Percentiles rank a stretch among this genome's conserved stretches.
phyloP scores from a whole-genome alignment of 1,140 invertebrate species.

The fruit fly (Drosophila melanogaster) region DNA sequence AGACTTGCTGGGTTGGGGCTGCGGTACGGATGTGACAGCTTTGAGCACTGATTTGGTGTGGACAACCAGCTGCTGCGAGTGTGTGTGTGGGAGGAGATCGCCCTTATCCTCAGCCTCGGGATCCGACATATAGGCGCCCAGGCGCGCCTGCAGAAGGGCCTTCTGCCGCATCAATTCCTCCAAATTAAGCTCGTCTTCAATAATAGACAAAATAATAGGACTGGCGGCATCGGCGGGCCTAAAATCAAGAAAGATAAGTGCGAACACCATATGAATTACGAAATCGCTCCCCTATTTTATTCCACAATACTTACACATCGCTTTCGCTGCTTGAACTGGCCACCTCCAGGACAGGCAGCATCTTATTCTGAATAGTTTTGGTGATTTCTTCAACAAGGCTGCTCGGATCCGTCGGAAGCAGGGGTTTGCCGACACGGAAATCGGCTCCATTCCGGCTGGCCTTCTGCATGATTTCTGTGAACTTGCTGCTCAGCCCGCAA shows the following conservation, averaged over 20 bases:
- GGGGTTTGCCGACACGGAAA: constrained; percentile 53
- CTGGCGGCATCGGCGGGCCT: constrained; percentile 89
- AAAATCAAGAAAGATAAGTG: constrained; percentile 71
- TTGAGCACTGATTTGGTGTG: constrained; percentile 18
- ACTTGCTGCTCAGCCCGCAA: constrained; percentile 65
- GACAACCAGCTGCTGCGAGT: constrained; percentile 6
- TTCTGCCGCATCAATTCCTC: constrained; percentile 96
- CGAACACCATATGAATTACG: neutral
- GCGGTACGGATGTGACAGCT: constrained; percentile 15
- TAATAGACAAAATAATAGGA: constrained; percentile 89
- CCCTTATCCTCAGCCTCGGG: constrained; percentile 75
- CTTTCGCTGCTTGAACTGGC: constrained; percentile 89
- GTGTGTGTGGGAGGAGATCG: constrained; percentile 14
- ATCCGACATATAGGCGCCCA: constrained; percentile 87
- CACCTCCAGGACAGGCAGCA: constrained; percentile 87
- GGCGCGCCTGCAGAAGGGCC: constrained; percentile 88
- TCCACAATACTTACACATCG: constrained; percentile 81
- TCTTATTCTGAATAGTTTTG: constrained; percentile 82
- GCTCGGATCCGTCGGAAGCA: constrained; percentile 75
- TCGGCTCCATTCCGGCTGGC: constrained; percentile 77
- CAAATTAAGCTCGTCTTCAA: constrained; percentile 94
- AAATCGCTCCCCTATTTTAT: neutral
- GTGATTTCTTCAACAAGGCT: constrained; percentile 76
- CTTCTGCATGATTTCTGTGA: constrained; percentile 80
- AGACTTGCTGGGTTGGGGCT: constrained; percentile 55